Base-by-base conservation (phyloP, 2,888 invertebrate genomes). In the Ditula angustiorana region DNA sequence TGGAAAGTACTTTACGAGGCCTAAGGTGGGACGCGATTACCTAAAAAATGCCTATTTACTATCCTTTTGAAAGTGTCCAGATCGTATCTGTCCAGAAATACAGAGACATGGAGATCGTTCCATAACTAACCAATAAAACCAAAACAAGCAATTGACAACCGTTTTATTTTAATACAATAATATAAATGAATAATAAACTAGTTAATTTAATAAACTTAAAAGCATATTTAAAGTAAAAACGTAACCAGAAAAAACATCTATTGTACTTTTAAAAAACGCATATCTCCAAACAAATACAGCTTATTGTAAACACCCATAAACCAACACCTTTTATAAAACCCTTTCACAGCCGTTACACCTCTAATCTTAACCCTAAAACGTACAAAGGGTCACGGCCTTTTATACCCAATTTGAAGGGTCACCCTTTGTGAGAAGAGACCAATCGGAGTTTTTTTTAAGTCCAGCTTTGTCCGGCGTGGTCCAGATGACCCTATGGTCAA, bases 401-500 rank as follows among this genome's bases (percentile, higher is more conserved):
- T 71, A 67, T 67, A 68, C 72, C 73, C 72, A 83, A 87, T 84
- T 85, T 73, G 66, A 79, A 78, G 87, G 90, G 90, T 87, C 84
- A 86, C 67, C 62, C 49, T 82, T 89, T 88, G 81, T 83, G 30
- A 73, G 59, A 67, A 74, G 74, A 75, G 79, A 80, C 90, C 91
- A 90, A 90, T 90, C 80, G 78, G 74, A 75, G 72, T 83, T 87
- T 87, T 87, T 89, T 82, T 73, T 69, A 66, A 69, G 73, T 76
- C 74, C 79, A 82, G 82, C 80, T 82, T 88, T 89, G 86, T 86
- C 78, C 80, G 67, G 79, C 49, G 19, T 84, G 88, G 90, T 88
- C 89, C 88, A 88, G 86, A 85, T 88, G 90, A 92, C 91, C 92
- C 84, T 72, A 60, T 70, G 83, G 81, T 90, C 88, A 74, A 67